These are phyloP conservation scores for Ceratosolen solmsi DNA, from an alignment of 1,140 invertebrate species.

Conservation along the genomic window DNA sequence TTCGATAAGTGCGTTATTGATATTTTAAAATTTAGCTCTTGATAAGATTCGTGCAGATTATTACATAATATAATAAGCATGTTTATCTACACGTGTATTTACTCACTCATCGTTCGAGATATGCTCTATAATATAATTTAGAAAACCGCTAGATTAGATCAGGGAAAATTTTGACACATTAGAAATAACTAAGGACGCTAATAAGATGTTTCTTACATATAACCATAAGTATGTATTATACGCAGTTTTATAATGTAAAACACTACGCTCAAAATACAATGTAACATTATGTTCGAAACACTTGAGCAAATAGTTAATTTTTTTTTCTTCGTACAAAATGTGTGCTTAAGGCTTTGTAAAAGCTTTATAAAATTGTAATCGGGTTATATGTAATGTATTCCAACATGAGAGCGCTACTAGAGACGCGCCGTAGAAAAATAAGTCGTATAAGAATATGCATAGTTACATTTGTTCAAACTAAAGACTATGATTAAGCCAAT, in stretches of 20 bases:
- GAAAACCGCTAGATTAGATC: not conserved
- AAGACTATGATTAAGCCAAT: not conserved
- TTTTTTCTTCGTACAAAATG: not conserved
- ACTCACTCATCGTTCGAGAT: not conserved
- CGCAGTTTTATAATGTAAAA: not conserved
- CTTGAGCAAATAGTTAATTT: constrained; percentile 8
- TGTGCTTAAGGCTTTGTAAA: not conserved
- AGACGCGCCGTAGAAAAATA: not conserved
- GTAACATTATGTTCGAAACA: not conserved
- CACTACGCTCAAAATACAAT: not conserved
- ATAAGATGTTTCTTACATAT: not conserved
- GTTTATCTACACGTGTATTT: constrained; percentile 21
- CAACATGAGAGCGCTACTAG: not conserved
- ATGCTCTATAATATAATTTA: constrained; percentile 4
- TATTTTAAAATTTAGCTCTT: not conserved
- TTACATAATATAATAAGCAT: not conserved
- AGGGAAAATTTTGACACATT: not conserved
- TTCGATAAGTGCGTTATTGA: not conserved
- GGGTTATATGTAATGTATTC: not conserved
- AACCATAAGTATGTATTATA: not conserved
- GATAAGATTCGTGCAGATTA: not conserved
- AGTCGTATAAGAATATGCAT: not conserved
- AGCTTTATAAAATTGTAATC: not conserved
- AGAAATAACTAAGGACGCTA: not conserved
- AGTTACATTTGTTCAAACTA: not conserved